Base-by-base conservation (phyloP, 2,113 vertebrate genomes). In the Scytalopus superciliaris region DNA sequence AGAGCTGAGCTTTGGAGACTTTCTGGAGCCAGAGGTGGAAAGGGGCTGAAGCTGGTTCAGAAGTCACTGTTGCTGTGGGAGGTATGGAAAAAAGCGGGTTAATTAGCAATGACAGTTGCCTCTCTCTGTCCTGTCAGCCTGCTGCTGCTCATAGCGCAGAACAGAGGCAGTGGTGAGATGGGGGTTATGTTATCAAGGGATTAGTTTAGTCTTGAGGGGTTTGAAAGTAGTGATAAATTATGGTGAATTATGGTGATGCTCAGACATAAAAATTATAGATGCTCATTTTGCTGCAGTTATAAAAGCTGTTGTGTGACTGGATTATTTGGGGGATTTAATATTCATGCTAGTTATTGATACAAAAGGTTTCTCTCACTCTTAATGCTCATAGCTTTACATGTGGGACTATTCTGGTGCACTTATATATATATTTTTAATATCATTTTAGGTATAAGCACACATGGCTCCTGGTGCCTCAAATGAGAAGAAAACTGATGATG, bases 401-500 rank as follows among this genome's bases (percentile, higher is more conserved):
- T 64, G 35, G 40, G 22, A 81, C 50, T 82, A 18, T 81, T 81
- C 24, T 49, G 27, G 56, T 84, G 47, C 39, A 67, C 17, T 90
- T 59, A 35, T 1, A 9, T 45, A 1, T 79, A 2, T 4, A 42
- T 35, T 33, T 76, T 49, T 4, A 37, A 80, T 89, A 8, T 39
- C 31, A 77, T 87, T 82, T 62, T 87, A 96, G 94, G 44, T 90
- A 56, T 72, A 92, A 76, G 45, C 22, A 39, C 35, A 82, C 27
- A 95, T 98, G 98, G 97, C 97, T 31, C 62, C 96, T n/a, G 64
- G 90, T 14, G 19, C 64, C 14, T 45, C 93, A 16, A 45, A 81
- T 22, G 55, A 83, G 39, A 93, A 97, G 95, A 95, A 97, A 57
- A 45, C 14, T 11, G 84, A 76, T 44, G 81, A 87, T n/a, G 72